Evolutionary conservation across 2,797 vertebrate species (phyloP), one percentile per base, ranked within the genome.

Genomic region (Xiphophorus birchmanni): DNA sequence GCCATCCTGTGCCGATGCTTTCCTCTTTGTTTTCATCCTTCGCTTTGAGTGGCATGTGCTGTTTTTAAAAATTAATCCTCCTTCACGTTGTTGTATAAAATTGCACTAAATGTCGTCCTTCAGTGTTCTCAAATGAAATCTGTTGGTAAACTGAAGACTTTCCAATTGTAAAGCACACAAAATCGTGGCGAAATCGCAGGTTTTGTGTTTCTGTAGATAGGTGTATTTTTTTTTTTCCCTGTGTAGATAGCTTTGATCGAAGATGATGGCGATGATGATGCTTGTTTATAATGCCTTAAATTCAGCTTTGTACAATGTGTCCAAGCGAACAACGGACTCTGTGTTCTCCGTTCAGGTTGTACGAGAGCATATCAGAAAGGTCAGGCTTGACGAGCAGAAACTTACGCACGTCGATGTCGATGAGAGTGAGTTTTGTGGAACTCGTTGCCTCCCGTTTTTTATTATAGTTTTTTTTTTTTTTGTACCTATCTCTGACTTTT

Each of bases 281-380:
- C 95, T 94, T 95, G 94, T 96, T 76, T 74, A 90, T 95, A 95
- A 94, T 92, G 96, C 96, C 96, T 96, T 96, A 96, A 95, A 90
- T 92, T 93, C 89, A 92, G 93, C 94, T 93, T 92, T 85, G 89
- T 94, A 92, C 85, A 92, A 89, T 87, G 78, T 94, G 88, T 93
- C 87, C 78, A 90, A 85, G 69, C 78, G 75, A 86, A 84, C 73
- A 42, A 83, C 82, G 77, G 84, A 92, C 75, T 77, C 47, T 2
- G 37, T 12, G 82, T 83, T 85, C 82, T 82, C 80, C 73, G 80
- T 82, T 87, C 80, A 84, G 82, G 86, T 87, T 79, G 77, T 71
- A 54, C 78, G 71, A 88, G 80, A 87, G 80, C 78, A 54, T 85
- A 87, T 85, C 73, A 75, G 23, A 91, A 84, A 60, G 54, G 67